These are phyloP conservation scores for Hydra vulgaris DNA, from an alignment of 30 jellyfish, hydroid and myxozoan species.

Conservation along the genomic window DNA sequence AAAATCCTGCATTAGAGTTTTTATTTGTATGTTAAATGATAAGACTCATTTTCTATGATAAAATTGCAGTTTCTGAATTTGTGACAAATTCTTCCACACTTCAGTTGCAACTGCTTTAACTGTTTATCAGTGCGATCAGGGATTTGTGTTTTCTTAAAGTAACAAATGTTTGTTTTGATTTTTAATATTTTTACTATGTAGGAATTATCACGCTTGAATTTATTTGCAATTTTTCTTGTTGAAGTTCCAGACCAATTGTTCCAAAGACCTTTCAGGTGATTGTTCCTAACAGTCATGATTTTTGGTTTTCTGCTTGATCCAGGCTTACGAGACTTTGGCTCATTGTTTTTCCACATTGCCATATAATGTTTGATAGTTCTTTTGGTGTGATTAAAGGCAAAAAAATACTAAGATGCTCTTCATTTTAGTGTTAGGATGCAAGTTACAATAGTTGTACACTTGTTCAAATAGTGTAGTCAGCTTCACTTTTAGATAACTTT, in stretches of 20 bases:
- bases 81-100: neutral
- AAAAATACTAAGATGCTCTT: neutral
- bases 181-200: too few species aligned
- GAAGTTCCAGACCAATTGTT: too few species aligned
- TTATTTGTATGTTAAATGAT: neutral
- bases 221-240: too few species aligned
- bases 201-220: too few species aligned
- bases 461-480: neutral
- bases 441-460: neutral
- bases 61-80: neutral
- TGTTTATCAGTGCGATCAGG: too few species aligned
- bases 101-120: too few species aligned
- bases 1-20: neutral
- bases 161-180: too few species aligned
- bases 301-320: neutral
- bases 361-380: neutral
- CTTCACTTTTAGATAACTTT: neutral
- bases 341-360: neutral
- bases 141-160: too few species aligned
- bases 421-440: neutral
- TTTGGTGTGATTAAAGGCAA: neutral
- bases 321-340: neutral
- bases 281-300: too few species aligned
- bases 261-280: too few species aligned
- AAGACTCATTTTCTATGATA: neutral